A percentile compares a stretch with the other conserved stretches of the same genome.
Conservation (phyloP, 2,113 vertebrate species). For the Polypterus senegalus region DNA sequence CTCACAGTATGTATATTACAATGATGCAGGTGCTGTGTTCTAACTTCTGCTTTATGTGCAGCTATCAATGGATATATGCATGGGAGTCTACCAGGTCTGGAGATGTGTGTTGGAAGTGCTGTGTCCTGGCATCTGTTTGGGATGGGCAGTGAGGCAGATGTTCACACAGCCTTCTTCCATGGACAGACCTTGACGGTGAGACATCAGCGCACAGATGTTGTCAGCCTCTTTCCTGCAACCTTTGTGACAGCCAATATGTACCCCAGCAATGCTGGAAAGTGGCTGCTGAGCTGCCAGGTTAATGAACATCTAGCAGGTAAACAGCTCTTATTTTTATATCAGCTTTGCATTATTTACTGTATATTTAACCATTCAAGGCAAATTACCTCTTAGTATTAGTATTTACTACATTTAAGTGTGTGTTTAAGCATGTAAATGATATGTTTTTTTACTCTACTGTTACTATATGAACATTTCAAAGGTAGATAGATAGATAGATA, state of each 20-base stretch:
- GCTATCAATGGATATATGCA: slow-evolving; percentile 60
- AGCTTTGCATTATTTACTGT: too few species aligned
- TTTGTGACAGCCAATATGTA: slow-evolving; percentile 54
- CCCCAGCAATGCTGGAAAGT: slow-evolving; percentile 40
- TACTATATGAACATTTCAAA: too few species aligned
- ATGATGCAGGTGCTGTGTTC: background rate
- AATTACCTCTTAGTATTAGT: too few species aligned
- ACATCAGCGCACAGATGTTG: slow-evolving; percentile 48
- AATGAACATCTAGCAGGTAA: slow-evolving; percentile 51
- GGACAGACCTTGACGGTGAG: slow-evolving; percentile 44
- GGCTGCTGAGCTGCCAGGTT: slow-evolving; percentile 53
- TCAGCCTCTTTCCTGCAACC: slow-evolving; percentile 54
- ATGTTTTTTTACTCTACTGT: too few species aligned
- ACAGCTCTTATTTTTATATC: background rate
- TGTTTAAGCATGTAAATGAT: too few species aligned
- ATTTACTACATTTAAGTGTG: too few species aligned
- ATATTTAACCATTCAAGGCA: too few species aligned
- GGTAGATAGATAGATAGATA: too few species aligned
- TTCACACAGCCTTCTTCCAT: slow-evolving; percentile 56
- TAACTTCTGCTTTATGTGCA: slow-evolving; percentile 24
- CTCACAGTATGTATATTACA: background rate
- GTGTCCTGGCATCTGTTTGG: slow-evolving; percentile 56
- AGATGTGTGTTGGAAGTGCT: slow-evolving; percentile 42
- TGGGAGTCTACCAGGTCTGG: slow-evolving; percentile 51
- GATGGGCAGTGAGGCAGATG: slow-evolving; percentile 55